A percentile compares a stretch with the other conserved stretches of the same genome.
These are phyloP conservation scores for Dromaius novaehollandiae DNA, from an alignment of 2,113 vertebrate genomes.

Conservation along the genomic window DNA sequence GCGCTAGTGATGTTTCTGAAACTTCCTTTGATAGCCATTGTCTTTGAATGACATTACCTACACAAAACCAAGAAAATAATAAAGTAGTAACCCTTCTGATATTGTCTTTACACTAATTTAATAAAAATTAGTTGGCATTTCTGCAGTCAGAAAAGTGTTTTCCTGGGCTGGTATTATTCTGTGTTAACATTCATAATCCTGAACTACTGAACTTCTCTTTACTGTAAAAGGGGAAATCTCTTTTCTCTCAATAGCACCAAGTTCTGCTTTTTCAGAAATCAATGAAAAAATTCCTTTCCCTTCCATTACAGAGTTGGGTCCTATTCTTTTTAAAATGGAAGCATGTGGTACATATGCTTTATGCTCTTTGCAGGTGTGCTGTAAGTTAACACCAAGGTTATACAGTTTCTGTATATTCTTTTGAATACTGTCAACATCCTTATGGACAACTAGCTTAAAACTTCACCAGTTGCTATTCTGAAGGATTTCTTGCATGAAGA, in stretches of 20 bases:
- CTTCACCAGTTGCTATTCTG: neutral
- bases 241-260: too few relatives aligned
- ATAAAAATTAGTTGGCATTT: neutral
- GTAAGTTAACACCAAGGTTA: neutral
- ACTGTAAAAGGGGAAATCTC: neutral
- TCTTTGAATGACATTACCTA: neutral
- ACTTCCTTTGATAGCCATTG: neutral
- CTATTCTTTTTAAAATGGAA: neutral
- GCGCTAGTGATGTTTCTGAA: neutral
- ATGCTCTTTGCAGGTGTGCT: neutral
- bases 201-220: neutral
- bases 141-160: neutral
- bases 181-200: neutral
- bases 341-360: neutral
- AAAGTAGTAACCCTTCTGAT: neutral
- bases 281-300: neutral
- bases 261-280: neutral
- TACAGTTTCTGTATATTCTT: neutral
- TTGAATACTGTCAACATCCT: neutral
- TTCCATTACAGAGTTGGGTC: neutral
- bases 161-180: neutral
- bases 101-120: neutral
- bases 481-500: neutral
- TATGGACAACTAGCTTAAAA: neutral
- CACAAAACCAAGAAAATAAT: neutral